A percentile compares a stretch with the other conserved stretches of the same genome.
phyloP scores from a whole-genome alignment of 2,888 invertebrate species.

The Tetramorium bicarinatum region DNA sequence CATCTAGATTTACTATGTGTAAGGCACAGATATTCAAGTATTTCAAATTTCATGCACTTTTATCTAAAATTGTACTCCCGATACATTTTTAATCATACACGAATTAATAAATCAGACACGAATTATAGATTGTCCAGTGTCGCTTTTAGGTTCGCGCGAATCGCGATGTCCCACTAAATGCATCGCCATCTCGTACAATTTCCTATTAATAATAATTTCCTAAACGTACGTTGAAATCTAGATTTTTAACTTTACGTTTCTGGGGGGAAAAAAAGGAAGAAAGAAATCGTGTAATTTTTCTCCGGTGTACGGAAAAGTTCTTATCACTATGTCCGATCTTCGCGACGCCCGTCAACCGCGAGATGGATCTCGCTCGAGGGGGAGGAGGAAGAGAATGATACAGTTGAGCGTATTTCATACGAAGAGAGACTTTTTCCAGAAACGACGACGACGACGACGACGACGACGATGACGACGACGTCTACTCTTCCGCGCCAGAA shows the following conservation, averaged over 20 bases:
- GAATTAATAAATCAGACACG: background rate
- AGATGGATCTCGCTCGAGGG: conserved; percentile 30
- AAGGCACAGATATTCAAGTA: no score
- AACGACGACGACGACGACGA: conserved; percentile 21
- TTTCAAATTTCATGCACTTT: no score
- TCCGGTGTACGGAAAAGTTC: background rate
- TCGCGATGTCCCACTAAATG: background rate
- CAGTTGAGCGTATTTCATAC: conserved; percentile 28
- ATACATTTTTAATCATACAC: no score
- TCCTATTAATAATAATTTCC: background rate
- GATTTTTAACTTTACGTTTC: background rate
- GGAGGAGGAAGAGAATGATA: conserved; percentile 25
- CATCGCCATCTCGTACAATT: background rate
- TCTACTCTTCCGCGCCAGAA: conserved; percentile 23
- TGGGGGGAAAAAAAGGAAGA: no score
- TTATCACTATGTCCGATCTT: conserved; percentile 36
- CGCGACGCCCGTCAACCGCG: conserved; percentile 14
- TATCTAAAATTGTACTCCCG: no score
- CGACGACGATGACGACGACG: conserved; percentile 7
- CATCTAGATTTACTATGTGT: no score
- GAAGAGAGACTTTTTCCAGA: conserved; percentile 3
- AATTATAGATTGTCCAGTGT: background rate
- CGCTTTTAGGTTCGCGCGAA: background rate
- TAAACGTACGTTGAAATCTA: background rate
- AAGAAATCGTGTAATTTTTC: conserved; percentile 23